Evolutionary conservation across 2,797 vertebrate genomes (phyloP), one percentile per base, ranked within the genome.

Genomic region (Cirrhinus mrigala): DNA sequence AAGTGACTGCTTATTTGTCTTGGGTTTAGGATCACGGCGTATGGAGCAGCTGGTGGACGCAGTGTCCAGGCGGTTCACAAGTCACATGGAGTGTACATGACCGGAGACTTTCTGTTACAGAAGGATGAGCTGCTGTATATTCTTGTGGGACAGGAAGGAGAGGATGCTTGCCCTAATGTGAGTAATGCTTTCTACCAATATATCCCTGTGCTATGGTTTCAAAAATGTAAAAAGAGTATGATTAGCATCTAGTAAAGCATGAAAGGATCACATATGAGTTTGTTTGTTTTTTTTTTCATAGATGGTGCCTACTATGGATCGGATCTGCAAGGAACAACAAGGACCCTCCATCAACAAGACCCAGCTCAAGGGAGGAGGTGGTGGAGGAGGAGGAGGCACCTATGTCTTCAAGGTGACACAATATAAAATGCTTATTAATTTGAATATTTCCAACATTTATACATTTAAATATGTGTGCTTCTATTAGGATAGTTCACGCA

Each of bases 61-160:
- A 98, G 97, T 8, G 98, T 98, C 2, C 93, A 97, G 93, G 96
- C 96, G 84, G 96, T 95, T 56, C 94, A 94, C 88, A 92, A 97
- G 82, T 99, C 98, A 44, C 96, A 97, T 0, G 98, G 98, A 0
- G 96, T 98, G 85, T 96, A 94, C 85, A 95, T 99, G 76, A 94
- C 96, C 3, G 98, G 96, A 87, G 97, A 98, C 92, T 99, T 99
- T 92, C 94, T 93, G 86, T 95, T 99, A 58, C 95, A 95, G 91
- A 98, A 96, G 89, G 96, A 95, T 3, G 96, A 98, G 68, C 92
- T 93, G 0, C 93, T 99, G 6, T 95, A 97, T 87, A 96, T 99
- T 92, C 93, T 99, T 92, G 97, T 99, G 52, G 98, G 98, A 89
- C 98, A 99, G 82, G 95, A 97, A 92, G 98, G 98, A 83, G 97